Conservation (phyloP, 2,113 vertebrate genomes). For the Ophiodon elongatus region DNA sequence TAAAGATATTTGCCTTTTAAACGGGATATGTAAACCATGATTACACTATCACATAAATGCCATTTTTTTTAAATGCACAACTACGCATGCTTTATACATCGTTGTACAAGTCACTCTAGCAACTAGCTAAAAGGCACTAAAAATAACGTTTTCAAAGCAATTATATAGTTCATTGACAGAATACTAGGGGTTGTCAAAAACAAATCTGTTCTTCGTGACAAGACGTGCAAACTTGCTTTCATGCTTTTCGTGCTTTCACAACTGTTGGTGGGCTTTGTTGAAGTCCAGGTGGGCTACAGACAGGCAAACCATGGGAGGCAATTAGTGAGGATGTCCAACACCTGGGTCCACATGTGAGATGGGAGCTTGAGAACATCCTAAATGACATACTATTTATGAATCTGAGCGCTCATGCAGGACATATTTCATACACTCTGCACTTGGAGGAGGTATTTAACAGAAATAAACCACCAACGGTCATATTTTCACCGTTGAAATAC, state of each 20-base stretch:
- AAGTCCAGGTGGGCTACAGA: slow-evolving; percentile 68
- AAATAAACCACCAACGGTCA: not conserved
- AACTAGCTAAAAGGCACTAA: not conserved
- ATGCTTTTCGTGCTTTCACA: slow-evolving; percentile 22
- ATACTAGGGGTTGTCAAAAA: slow-evolving; percentile 44
- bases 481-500: not conserved
- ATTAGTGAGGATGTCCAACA: slow-evolving; percentile 71
- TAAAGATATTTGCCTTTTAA: not conserved
- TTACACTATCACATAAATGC: not conserved
- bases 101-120: too few species aligned
- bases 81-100: not conserved
- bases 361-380: slow-evolving; percentile 41
- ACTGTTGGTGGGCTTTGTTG: slow-evolving; percentile 27
- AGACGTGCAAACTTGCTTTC: slow-evolving; percentile 23
- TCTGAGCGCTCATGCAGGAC: slow-evolving; percentile 18
- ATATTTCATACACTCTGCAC: not conserved
- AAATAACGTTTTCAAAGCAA: slow-evolving; percentile 21
- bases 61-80: not conserved
- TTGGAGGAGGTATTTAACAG: not conserved
- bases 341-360: slow-evolving; percentile 64
- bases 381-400: slow-evolving; percentile 31
- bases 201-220: slow-evolving; percentile 34
- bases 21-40: not conserved
- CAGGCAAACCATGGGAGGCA: slow-evolving; percentile 65
- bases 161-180: slow-evolving; percentile 20